Percentiles rank a stretch among this genome's conserved stretches.
Conservation (phyloP, 2,797 vertebrate species). For the Pitangus sulphuratus region DNA sequence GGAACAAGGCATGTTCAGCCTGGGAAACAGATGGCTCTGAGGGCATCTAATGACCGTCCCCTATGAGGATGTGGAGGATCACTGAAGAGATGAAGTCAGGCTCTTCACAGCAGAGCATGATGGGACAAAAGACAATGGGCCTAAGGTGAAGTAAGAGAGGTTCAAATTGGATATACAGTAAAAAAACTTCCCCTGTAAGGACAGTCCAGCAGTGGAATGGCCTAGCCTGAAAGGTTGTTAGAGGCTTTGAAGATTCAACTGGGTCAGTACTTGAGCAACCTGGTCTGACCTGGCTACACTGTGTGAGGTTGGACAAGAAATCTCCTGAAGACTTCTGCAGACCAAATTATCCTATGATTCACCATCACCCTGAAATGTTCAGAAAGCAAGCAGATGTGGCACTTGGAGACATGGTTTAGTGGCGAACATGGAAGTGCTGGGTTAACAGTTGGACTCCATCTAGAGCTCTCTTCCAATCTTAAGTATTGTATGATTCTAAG, state of each 20-base stretch:
- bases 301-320: not conserved
- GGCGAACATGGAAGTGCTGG: not conserved
- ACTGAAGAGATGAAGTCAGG: not conserved
- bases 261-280: not conserved
- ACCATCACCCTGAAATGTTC: not conserved
- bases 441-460: not conserved
- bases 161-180: not conserved
- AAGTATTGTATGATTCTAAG: not conserved
- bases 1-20: not conserved
- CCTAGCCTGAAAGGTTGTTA: not conserved
- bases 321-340: not conserved
- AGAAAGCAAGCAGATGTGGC: not conserved
- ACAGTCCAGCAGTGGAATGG: not conserved
- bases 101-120: not conserved
- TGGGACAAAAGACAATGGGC: accelerated
- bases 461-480: not conserved
- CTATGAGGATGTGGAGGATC: not conserved
- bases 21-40: not conserved
- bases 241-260: not conserved
- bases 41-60: not conserved
- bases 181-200: not conserved
- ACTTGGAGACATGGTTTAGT: not conserved
- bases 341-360: not conserved
- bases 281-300: not conserved
- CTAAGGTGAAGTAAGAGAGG: not conserved